A percentile compares a stretch with the other conserved stretches of the same genome.
These are phyloP conservation scores for Drosophila putrida DNA, from an alignment of 2,888 invertebrate genomes.

Conservation along the genomic window DNA sequence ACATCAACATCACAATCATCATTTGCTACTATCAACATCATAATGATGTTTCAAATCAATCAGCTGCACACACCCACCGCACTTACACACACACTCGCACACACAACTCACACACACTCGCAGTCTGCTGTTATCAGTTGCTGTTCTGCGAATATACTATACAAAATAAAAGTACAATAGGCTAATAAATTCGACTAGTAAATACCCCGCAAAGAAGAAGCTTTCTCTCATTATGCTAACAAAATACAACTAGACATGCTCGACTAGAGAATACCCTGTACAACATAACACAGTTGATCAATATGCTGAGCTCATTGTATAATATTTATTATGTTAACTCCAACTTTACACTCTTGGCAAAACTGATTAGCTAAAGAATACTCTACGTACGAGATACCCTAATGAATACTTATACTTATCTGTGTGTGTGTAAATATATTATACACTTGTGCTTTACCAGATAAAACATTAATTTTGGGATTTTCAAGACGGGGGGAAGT, in stretches of 20 bases:
- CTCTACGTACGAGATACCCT: no score
- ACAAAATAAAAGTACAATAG: neutral
- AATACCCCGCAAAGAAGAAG: neutral
- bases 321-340: no score
- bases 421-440: no score
- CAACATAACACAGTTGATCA: neutral
- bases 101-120: neutral
- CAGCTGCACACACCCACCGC: constrained; percentile 8
- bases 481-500: neutral
- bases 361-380: no score
- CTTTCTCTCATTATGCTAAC: neutral
- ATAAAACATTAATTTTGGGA: neutral
- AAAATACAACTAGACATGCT: no score
- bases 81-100: neutral
- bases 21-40: constrained; percentile 10
- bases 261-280: neutral
- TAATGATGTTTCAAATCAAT: constrained; percentile 14
- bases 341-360: no score
- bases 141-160: constrained; percentile 8
- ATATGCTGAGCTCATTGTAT: no score
- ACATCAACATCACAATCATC: constrained; percentile 16
- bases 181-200: neutral
- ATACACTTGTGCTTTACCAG: no score
- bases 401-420: no score
- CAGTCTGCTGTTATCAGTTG: constrained; percentile 8